Base-by-base conservation (phyloP, 1,140 invertebrate species). In the Drosophila teissieri region DNA sequence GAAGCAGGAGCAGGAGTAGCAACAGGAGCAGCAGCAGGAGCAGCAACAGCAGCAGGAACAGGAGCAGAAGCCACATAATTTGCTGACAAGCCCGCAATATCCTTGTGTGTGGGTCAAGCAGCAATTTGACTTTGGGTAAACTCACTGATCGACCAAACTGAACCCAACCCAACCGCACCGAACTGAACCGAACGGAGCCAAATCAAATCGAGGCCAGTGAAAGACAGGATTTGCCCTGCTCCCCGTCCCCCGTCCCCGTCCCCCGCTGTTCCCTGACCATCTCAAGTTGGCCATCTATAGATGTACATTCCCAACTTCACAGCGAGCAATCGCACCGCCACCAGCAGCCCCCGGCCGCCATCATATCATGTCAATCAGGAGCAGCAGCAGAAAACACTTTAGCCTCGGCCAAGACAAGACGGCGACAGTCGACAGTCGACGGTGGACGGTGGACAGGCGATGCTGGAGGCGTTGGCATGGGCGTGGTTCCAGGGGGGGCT, bases 301-400 rank as follows among this genome's bases (percentile, higher is more conserved):
- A 14, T 7, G 24, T 15, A 19, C 11, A 42, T 34, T 12, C 12
- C 19, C 2, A 19, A 46, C 5, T 12, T 54, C 58, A 57, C 36
- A 40, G 57, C 60, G 51, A 31, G 51, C 45, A 36, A 15, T 36
- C 0, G 19, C 57, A 8, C 7, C 11, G 8, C 11, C 24, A 15
- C 12, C 40, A 22, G 36, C 36, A 40, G 36, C 46, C 15, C 19
- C 17, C 6, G 52, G 49, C 57, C 64, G 74, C 68, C 79, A 61
- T 61, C 80, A 58, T 67, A 79, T 83, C 80, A 79, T 74, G 80
- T 84, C 80, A 84, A 84, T 84, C 80, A 84, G 51, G 72, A 65
- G 58, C 76, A 76, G 65, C 76, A 76, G 65, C 73, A 64, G 57
- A 61, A 76, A 84, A 76, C 80, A 84, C 80, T 79, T 84, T 79